Evolutionary conservation across 2,888 invertebrate species (phyloP), one percentile per base, ranked within the genome.

Genomic region (Chrysolina americana): DNA sequence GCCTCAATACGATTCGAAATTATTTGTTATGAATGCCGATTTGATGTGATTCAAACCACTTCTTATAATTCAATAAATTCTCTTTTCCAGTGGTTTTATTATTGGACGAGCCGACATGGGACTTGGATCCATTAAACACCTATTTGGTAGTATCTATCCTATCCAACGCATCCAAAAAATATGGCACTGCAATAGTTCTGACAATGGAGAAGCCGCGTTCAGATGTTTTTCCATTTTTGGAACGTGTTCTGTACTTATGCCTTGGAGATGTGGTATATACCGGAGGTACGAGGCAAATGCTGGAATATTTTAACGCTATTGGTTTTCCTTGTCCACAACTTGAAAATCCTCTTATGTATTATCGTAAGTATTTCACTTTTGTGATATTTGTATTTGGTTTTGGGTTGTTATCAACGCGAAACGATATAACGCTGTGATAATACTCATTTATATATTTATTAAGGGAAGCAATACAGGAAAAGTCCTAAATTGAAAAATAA

Each of bases 311-410:
- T 87, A 94, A 96, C 71, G 94, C 94, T 78, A 96, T 98, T 80
- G 98, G 98, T 2, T 98, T 98, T 86, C 98, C 98, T 0, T 99
- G 98, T 87, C 98, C 98, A 0, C 96, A 97, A 85, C 89, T 98
- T 65, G 98, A 98, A 86, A 99, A 99, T 88, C 98, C 98, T 0
- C 90, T 98, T n/a, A 98, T 98, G 95, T 98, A 98, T 88, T 99
- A 98, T 86, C 89, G 97, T 97, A 89, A 93, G 95, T 92, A 71
- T 65, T 68, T 59, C 23, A 19, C 15, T 6, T 23, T 56, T 1
- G 3, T 53, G 19, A 21, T 53, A 19, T 23, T 59, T 59, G 36
- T 36, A 15, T 59, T 23, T 59, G 59, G 15, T 23, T 59, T 15
- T 28, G 56, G 13, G 4, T 23, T 59, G 21, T 28, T 6, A 59